phyloP scores from a whole-genome alignment of 2,113 vertebrate species.

The Phycodurus eques region DNA sequence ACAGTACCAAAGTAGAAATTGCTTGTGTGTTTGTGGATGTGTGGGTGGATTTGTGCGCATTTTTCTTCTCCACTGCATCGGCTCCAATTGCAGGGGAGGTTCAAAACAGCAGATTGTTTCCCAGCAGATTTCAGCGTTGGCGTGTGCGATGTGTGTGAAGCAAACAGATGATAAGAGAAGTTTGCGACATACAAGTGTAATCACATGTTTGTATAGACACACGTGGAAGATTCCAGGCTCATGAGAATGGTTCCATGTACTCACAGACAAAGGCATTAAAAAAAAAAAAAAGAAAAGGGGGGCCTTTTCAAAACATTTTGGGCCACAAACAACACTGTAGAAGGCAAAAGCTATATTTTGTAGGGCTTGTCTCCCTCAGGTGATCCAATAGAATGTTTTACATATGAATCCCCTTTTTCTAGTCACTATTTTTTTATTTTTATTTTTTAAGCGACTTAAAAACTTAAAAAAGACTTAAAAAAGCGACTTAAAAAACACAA shows the following conservation, averaged over 20 bases:
- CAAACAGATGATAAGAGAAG: constrained; percentile 26
- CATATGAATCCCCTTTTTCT: background rate
- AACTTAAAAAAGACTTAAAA: no score
- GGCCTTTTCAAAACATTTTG: background rate
- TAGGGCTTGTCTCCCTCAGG: background rate
- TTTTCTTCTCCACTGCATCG: background rate
- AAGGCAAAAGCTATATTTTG: background rate
- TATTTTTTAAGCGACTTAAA: no score
- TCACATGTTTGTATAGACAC: constrained; percentile 29
- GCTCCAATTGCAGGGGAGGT: constrained; percentile 25
- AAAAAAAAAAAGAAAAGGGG: background rate
- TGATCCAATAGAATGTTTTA: no score
- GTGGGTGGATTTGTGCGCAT: background rate
- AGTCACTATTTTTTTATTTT: background rate
- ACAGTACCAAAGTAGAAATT: background rate
- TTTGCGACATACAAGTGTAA: constrained; percentile 27
- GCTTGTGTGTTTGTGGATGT: background rate
- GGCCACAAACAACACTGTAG: background rate
- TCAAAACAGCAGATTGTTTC: constrained; percentile 16
- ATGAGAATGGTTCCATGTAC: background rate
- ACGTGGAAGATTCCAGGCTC: constrained; percentile 30
- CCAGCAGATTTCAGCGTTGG: constrained; percentile 27
- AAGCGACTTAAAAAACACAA: no score
- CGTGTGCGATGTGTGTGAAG: constrained; percentile 28
- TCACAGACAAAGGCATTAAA: background rate